Evolutionary conservation across 2,113 vertebrate species (phyloP).

Genomic region (Cygnus buccinator): DNA sequence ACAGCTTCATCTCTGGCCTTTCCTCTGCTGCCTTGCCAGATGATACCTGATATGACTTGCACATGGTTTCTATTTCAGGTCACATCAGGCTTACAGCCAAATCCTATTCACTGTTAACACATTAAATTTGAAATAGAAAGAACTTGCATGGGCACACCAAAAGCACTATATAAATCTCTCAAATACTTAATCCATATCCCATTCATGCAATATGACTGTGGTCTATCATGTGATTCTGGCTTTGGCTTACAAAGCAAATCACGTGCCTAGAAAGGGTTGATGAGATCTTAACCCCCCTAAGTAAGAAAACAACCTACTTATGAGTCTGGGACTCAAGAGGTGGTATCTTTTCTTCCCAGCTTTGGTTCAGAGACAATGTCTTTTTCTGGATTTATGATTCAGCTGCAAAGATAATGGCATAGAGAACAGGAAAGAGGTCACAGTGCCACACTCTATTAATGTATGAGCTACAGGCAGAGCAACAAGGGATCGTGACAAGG

Average conservation of each 20-base stretch:
- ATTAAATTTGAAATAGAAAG: not conserved
- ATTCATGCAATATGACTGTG: not conserved
- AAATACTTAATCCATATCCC: not conserved
- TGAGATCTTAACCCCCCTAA: not conserved
- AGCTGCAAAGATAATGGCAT: not conserved
- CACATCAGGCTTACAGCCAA: not conserved
- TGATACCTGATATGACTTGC: fast-evolving
- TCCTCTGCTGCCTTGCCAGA: not conserved
- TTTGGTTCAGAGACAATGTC: not conserved
- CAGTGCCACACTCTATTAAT: not conserved
- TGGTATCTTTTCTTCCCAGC: not conserved
- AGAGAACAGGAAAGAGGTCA: not conserved
- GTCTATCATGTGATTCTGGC: not conserved
- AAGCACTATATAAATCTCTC: not conserved
- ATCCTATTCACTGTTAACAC: not conserved
- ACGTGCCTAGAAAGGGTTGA: not conserved
- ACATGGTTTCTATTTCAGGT: not conserved
- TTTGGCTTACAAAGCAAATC: not conserved
- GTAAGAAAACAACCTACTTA: not conserved
- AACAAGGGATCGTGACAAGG: not conserved
- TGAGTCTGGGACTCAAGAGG: not conserved
- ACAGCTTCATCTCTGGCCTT: not conserved
- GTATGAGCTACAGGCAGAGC: not conserved
- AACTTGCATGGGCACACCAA: not conserved
- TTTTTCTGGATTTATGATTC: not conserved